A percentile compares a stretch with the other conserved stretches of the same genome.
These are phyloP conservation scores for Caerostris darwini DNA, from an alignment of 1,140 invertebrate genomes.

Conservation along the genomic window DNA sequence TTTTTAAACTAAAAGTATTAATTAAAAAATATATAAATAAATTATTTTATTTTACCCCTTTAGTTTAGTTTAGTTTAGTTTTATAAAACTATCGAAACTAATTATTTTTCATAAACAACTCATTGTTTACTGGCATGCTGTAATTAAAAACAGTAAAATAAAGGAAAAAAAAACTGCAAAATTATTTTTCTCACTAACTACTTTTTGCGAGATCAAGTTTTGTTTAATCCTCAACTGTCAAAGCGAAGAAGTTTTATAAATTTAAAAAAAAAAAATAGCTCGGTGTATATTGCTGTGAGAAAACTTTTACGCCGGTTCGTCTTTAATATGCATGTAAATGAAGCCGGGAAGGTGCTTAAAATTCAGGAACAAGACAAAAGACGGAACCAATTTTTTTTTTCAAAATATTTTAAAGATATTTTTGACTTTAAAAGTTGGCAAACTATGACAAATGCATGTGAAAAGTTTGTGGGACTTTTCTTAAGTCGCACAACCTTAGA, in stretches of 20 bases:
- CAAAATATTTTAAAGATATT: not conserved
- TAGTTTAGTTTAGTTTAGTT: too few species aligned
- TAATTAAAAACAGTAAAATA: too few species aligned
- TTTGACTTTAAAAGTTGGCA: not conserved
- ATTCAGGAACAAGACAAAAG: not conserved
- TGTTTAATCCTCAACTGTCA: not conserved
- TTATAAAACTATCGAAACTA: too few species aligned
- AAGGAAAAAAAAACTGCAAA: too few species aligned
- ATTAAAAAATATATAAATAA: too few species aligned
- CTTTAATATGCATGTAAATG: slow-evolving; percentile 29
- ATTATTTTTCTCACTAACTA: too few species aligned
- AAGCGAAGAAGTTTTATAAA: not conserved
- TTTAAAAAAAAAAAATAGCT: not conserved
- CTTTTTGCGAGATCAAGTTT: not conserved
- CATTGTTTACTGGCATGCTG: too few species aligned
- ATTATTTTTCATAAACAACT: too few species aligned
- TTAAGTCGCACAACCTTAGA: too few species aligned
- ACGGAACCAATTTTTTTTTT: not conserved
- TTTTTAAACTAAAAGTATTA: too few species aligned
- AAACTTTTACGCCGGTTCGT: not conserved
- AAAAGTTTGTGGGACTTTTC: too few species aligned
- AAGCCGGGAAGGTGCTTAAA: not conserved
- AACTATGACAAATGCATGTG: not conserved
- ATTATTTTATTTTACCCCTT: too few species aligned
- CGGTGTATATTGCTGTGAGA: not conserved